Percentiles rank a stretch among this genome's conserved stretches.
These are phyloP conservation scores for Gastrophysa polygoni DNA, from an alignment of 2,888 invertebrate genomes.

Conservation along the genomic window DNA sequence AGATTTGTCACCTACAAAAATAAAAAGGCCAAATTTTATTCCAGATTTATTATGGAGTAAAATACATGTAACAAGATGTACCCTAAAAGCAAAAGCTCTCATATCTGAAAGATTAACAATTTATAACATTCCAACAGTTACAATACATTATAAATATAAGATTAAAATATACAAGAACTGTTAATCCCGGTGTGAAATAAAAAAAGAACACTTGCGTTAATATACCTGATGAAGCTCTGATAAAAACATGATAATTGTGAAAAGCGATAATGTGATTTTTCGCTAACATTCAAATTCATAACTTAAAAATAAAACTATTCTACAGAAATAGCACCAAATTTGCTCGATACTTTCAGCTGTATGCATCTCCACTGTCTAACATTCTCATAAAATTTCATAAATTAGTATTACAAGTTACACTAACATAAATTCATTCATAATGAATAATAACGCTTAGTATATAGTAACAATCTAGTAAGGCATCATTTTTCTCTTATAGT, in stretches of 20 bases:
- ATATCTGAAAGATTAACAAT: conserved; percentile 51
- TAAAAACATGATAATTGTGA: conserved; percentile 23
- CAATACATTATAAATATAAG: conserved; percentile 36
- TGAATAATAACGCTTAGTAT: conserved; percentile 27
- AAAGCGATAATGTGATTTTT: conserved; percentile 30
- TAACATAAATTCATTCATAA: conserved; percentile 9
- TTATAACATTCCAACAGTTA: conserved; percentile 53
- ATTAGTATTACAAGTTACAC: conserved; percentile 20
- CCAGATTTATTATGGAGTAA: conserved; percentile 47
- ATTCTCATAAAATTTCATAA: conserved; percentile 30
- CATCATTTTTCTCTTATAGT: conserved; percentile 35
- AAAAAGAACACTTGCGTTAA: conserved; percentile 39
- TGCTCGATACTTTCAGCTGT: conserved; percentile 54
- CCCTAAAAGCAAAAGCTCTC: conserved; percentile 53
- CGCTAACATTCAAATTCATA: conserved; percentile 19
- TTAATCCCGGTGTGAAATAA: conserved; percentile 38
- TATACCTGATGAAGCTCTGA: conserved; percentile 30
- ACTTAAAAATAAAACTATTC: conserved; percentile 36
- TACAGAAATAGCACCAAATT: conserved; percentile 57
- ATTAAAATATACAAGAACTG: conserved; percentile 44
- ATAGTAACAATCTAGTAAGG: conserved; percentile 36
- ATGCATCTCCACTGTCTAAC: conserved; percentile 51
- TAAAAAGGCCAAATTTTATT: too few relatives aligned
- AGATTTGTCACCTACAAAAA: too few relatives aligned
- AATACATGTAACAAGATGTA: conserved; percentile 54